phyloP scores from a whole-genome alignment of 2,888 invertebrate species.

The Mimachlamys varia region DNA sequence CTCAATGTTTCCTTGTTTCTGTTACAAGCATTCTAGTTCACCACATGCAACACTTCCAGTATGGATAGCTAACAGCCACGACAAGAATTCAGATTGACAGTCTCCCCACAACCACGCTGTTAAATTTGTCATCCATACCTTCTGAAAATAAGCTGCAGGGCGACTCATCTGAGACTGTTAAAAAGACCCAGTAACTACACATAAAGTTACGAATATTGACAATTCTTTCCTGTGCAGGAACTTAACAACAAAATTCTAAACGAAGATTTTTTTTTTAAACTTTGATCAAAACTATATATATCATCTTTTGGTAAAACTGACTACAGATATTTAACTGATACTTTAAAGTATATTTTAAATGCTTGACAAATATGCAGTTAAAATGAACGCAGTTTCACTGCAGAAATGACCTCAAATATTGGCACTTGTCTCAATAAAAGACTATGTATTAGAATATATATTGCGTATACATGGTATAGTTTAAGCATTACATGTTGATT shows the following conservation, averaged over 20 bases:
- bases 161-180: constrained; percentile 12
- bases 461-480: no score
- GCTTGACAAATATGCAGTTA: no score
- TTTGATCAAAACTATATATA: neutral
- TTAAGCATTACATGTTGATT: no score
- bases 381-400: no score
- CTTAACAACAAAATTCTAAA: neutral
- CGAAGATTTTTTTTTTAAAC: no score
- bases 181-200: neutral
- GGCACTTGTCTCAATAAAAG: no score
- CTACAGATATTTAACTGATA: neutral
- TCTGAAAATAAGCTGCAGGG: constrained; percentile 25
- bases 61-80: neutral
- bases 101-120: neutral
- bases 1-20: neutral
- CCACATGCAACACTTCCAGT: neutral
- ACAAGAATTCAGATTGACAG: neutral
- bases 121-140: neutral
- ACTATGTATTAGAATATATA: no score
- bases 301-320: neutral
- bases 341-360: no score
- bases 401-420: no score
- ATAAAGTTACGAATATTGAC: neutral
- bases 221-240: neutral
- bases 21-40: neutral